phyloP scores from a whole-genome alignment of 2,113 vertebrate genomes.

The Anser cygnoides region DNA sequence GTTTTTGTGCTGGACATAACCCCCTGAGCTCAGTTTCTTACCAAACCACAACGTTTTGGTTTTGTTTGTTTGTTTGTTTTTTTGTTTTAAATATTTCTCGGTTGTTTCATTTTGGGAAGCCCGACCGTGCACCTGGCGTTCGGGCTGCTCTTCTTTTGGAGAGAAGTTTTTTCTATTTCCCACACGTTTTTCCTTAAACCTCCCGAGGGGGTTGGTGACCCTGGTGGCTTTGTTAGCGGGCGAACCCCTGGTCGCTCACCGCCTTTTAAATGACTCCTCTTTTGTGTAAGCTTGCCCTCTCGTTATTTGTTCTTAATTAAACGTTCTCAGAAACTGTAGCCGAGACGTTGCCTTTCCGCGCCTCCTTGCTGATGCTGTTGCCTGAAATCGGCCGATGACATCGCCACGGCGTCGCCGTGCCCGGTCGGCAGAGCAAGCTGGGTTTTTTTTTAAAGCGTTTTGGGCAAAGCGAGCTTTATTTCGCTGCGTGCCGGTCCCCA shows the following conservation, averaged over 20 bases:
- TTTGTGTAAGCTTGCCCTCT: background rate
- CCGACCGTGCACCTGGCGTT: background rate
- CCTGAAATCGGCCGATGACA: fast-evolving
- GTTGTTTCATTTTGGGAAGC: background rate
- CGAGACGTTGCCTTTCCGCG: fast-evolving
- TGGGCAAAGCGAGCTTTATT: background rate
- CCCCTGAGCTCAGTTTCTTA: background rate
- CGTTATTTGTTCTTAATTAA: background rate
- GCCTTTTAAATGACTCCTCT: background rate
- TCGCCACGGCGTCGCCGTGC: fast-evolving
- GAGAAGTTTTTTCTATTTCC: background rate
- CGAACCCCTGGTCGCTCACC: background rate
- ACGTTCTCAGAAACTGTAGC: background rate
- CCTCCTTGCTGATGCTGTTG: background rate
- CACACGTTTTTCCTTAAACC: background rate
- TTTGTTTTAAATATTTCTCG: background rate
- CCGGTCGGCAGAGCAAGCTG: fast-evolving
- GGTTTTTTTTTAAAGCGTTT: background rate
- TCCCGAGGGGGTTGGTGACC: background rate
- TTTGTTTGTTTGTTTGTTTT: no score
- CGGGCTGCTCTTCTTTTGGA: background rate
- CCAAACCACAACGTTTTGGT: background rate
- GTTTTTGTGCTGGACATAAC: fast-evolving
- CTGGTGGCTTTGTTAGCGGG: fast-evolving
- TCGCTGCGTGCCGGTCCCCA: fast-evolving